Conservation (phyloP, 2,113 vertebrate genomes). For the Cephalopholis sonnerati region DNA sequence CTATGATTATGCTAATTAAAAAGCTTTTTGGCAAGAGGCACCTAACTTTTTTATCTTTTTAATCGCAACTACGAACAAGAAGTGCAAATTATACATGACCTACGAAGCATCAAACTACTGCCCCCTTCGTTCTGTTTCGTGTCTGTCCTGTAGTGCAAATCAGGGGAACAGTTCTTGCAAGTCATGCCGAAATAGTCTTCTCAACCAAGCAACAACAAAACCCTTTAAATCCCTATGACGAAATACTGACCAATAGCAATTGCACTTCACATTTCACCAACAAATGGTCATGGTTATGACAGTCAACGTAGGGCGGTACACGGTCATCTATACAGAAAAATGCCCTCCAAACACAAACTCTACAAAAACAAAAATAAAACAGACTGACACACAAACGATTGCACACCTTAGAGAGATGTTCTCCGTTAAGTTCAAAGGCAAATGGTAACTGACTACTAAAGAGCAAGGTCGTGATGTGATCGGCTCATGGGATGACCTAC, state of each 20-base stretch:
- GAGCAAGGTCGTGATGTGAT: conserved; percentile 18
- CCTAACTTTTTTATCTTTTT: conserved; percentile 40
- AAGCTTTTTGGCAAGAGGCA: conserved; percentile 73
- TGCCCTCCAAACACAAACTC: conserved; percentile 37
- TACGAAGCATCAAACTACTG: conserved; percentile 53
- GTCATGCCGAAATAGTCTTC: conserved; percentile 56
- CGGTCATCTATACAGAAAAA: conserved; percentile 42
- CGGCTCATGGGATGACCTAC: conserved; percentile 21
- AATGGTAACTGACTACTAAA: conserved; percentile 60
- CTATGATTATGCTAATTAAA: conserved; percentile 46
- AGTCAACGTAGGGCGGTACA: conserved; percentile 30
- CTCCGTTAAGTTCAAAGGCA: conserved; percentile 71
- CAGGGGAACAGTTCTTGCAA: conserved; percentile 63
- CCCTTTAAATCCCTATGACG: conserved; percentile 54
- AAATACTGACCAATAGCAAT: conserved; percentile 78
- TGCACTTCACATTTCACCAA: conserved; percentile 81
- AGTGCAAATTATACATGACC: conserved; percentile 74
- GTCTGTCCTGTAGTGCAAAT: conserved; percentile 79
- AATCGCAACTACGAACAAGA: conserved; percentile 55
- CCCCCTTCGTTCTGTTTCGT: conserved; percentile 35
- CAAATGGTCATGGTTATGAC: conserved; percentile 63
- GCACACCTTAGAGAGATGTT: conserved; percentile 51
- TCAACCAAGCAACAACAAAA: conserved; percentile 56
- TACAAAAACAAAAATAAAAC: conserved; percentile 34
- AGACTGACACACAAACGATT: conserved; percentile 46